Evolutionary conservation across 2,113 vertebrate species (phyloP), one percentile per base, ranked within the genome.

Genomic region (Etheostoma spectabile): DNA sequence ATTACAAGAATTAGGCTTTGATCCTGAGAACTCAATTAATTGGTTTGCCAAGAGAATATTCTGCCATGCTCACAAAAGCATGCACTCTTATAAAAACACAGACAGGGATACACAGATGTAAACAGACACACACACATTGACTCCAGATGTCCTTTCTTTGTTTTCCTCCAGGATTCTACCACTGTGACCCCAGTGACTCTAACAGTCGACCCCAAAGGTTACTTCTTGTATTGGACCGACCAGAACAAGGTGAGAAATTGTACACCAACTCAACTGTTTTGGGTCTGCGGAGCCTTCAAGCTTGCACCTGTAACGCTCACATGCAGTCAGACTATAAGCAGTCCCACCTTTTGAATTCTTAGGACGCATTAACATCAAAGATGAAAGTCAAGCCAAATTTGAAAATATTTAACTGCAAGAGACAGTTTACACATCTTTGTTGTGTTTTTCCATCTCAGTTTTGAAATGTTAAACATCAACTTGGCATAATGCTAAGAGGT

Each of bases 161-260:
- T 84, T 46, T 86, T 49, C 53, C 21, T 66, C 15, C 79, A 99
- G 97, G 97, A 99, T 88, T 98, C 97, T 1, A 95, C 97, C 52
- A 92, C 96, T 74, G 97, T 98, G 90, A 97, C 96, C 88, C 96
- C 97, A 8, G 96, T 99, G 91, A 97, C 97, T 80, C 94, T 99
- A 35, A 96, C 95, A 86, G 97, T 98, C 68, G 98, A 99, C 90
- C 97, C 98, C 59, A 96, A 98, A 88, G 98, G 97, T 86, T 98
- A 98, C 95, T 99, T 97, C 96, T 95, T 99, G 74, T 97, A 98
- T 74, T 99, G 98, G 98, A 97, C 96, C 5, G 98, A 99, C 94
- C 98, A 99, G 91, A 99, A 97, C 89, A 99, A 99, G 97, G 98
- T 99, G 95, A 96, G 94, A 84, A 52, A 59, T 46, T 21, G 22